These are phyloP conservation scores for Barypeithes pellucidus DNA, from an alignment of 2,888 invertebrate genomes.

Conservation along the genomic window DNA sequence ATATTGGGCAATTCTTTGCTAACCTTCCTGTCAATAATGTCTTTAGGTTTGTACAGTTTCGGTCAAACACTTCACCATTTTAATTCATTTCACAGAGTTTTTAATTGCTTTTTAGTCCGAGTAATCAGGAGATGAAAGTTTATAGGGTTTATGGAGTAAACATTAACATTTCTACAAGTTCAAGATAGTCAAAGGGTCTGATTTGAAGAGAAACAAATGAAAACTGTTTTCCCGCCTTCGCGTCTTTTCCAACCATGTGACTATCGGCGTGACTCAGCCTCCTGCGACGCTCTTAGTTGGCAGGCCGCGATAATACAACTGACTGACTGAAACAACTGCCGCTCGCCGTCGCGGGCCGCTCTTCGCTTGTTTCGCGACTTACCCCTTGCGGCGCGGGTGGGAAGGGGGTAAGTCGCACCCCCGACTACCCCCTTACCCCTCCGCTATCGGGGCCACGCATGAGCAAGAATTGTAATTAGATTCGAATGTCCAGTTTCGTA, in stretches of 20 bases:
- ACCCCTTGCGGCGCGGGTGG: conserved; percentile 54
- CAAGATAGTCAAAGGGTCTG: too few relatives aligned
- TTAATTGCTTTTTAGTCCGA: too few relatives aligned
- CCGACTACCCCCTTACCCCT: conserved; percentile 50
- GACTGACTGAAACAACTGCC: conserved; percentile 54
- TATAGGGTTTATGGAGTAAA: too few relatives aligned
- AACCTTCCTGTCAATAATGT: too few relatives aligned
- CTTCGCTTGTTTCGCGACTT: conserved; percentile 55
- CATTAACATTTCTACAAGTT: too few relatives aligned
- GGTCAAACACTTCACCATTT: too few relatives aligned
- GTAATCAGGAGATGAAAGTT: background rate
- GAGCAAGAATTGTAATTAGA: conserved; percentile 73
- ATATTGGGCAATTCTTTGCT: too few relatives aligned
- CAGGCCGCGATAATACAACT: conserved; percentile 52
- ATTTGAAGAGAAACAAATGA: conserved; percentile 13
- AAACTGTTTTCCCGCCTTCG: conserved; percentile 44
- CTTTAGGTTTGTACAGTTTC: too few relatives aligned
- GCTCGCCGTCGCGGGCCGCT: conserved; percentile 50
- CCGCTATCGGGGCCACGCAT: conserved; percentile 66
- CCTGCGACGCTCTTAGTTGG: conserved; percentile 45
- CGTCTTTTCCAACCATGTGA: conserved; percentile 51
- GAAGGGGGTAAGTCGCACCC: conserved; percentile 59
- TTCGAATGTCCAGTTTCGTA: conserved; percentile 73
- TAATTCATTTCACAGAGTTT: too few relatives aligned
- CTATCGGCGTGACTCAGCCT: conserved; percentile 29